A percentile compares a stretch with the other conserved stretches of the same genome.
phyloP scores from a whole-genome alignment of 2,797 vertebrate genomes.

The Syngnathus rostellatus region DNA sequence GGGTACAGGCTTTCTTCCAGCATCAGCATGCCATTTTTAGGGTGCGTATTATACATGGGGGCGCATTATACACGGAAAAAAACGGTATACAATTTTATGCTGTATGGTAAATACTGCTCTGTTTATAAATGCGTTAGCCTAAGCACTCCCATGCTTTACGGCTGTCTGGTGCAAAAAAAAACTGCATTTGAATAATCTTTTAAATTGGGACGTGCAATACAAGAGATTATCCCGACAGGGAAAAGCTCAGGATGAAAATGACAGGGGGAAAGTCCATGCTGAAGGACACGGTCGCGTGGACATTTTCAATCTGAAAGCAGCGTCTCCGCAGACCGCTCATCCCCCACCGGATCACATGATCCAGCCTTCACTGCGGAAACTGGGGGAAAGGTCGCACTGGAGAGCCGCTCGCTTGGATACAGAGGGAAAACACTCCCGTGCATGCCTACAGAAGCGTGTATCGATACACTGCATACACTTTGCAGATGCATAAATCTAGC shows the following conservation, averaged over 20 bases:
- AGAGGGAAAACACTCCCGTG: not conserved
- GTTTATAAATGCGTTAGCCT: not conserved
- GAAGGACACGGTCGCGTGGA: not conserved
- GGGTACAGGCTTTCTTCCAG: no score
- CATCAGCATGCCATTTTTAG: no score
- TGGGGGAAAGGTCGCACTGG: conserved; percentile 74
- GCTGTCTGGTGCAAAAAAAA: not conserved
- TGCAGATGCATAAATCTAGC: not conserved
- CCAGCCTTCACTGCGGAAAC: conserved; percentile 58
- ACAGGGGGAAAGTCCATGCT: not conserved
- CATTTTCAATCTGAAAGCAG: not conserved
- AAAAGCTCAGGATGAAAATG: not conserved
- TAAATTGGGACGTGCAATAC: not conserved
- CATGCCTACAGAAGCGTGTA: not conserved
- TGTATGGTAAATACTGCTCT: not conserved
- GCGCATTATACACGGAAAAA: no score
- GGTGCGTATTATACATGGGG: no score
- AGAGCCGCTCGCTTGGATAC: conserved; percentile 25
- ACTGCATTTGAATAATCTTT: not conserved
- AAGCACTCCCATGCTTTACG: not conserved
- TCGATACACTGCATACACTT: no score
- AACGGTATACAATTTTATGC: not conserved
- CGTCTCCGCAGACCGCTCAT: conserved; percentile 16
- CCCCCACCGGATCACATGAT: conserved; percentile 69
- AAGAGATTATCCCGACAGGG: not conserved